Percentiles rank a stretch among this genome's conserved stretches.
phyloP scores from a whole-genome alignment of 2,113 vertebrate species.

The Coregonus clupeaformis region DNA sequence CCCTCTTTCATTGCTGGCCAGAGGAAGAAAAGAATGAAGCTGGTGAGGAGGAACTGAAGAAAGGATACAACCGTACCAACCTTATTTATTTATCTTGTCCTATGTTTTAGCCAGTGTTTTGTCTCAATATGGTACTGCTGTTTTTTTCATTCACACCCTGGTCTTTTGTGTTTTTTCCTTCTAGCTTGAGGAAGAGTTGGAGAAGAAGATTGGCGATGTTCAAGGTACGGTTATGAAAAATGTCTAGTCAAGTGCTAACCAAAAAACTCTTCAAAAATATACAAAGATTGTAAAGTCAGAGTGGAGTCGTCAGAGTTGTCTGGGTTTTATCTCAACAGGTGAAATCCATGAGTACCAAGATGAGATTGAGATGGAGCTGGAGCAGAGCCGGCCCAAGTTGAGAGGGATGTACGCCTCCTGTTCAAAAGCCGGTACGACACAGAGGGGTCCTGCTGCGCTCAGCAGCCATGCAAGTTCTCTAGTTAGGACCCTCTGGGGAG shows the following conservation, averaged over 20 bases:
- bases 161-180: slow-evolving; percentile 24
- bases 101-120: neutral
- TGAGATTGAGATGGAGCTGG: slow-evolving; percentile 90
- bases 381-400: slow-evolving; percentile 83
- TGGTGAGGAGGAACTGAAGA: slow-evolving; percentile 68
- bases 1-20: slow-evolving; percentile 88
- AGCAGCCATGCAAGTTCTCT: neutral
- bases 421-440: slow-evolving; percentile 75
- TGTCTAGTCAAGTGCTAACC: neutral
- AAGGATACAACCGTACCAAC: too few relatives aligned
- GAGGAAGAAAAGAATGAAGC: slow-evolving; percentile 78
- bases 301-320: neutral
- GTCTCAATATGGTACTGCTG: too few relatives aligned
- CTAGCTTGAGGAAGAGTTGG: slow-evolving; percentile 88
- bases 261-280: slow-evolving; percentile 1
- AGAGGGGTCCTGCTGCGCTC: neutral
- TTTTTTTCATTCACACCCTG: too few relatives aligned
- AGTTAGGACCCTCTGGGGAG: neutral
- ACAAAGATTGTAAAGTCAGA: neutral
- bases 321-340: slow-evolving; percentile 69
- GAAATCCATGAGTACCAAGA: slow-evolving; percentile 92
- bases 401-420: slow-evolving; percentile 85
- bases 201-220: slow-evolving; percentile 87
- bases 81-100: neutral
- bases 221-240: slow-evolving; percentile 80